Conservation (phyloP, 2,797 vertebrate species). For the Pangasius djambal region DNA sequence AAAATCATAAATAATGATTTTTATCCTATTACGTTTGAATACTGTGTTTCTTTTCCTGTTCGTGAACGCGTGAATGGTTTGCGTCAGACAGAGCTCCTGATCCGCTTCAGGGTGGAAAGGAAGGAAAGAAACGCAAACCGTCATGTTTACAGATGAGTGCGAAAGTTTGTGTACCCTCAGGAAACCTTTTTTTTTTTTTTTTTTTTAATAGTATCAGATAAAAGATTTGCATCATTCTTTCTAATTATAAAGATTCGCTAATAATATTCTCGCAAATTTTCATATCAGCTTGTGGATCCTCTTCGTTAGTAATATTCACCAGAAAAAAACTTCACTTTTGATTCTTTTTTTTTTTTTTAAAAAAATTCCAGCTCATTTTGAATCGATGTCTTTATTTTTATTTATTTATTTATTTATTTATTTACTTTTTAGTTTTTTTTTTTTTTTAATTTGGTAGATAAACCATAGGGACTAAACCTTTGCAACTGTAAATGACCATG, state of each 20-base stretch:
- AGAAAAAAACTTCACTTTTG: background rate
- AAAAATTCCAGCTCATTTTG: background rate
- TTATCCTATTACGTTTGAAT: background rate
- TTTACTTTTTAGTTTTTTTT: background rate
- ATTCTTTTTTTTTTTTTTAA: background rate
- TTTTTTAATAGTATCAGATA: background rate
- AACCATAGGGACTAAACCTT: background rate
- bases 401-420: background rate
- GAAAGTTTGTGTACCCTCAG: background rate
- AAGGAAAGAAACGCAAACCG: too few relatives aligned
- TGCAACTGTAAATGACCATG: background rate
- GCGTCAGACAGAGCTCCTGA: background rate
- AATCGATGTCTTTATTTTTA: background rate
- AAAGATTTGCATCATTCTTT: background rate
- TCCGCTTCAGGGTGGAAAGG: background rate
- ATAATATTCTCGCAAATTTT: background rate
- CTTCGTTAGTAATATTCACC: background rate
- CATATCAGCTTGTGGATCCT: background rate
- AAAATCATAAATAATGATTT: slow-evolving; percentile 23
- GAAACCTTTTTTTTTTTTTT: background rate
- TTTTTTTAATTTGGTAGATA: background rate
- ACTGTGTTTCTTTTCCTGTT: background rate
- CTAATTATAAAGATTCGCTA: background rate
- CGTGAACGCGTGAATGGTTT: background rate
- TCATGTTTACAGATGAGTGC: background rate